Evolutionary conservation across 1,140 invertebrate species (phyloP), one percentile per base, ranked within the genome.

Genomic region (Chironomus striatipennis): DNA sequence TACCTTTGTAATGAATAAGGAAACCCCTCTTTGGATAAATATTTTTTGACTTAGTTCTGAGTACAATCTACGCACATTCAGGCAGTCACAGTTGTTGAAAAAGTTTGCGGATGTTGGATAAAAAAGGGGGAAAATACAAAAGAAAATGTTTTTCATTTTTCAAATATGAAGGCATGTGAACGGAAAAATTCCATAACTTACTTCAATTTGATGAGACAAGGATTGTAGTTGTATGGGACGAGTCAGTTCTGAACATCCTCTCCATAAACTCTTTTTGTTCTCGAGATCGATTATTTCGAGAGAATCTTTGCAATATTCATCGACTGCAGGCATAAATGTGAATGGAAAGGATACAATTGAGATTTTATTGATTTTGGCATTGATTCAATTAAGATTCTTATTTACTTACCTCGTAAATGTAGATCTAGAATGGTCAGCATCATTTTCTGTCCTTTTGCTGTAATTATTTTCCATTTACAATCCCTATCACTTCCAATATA

Each of bases 1-100:
- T 79, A 87, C 86, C 85, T 83, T 86, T 85, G 78, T 86, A 88
- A 80, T 86, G 83, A 75, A 86, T 79, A 9, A 87, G 78, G 74
- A 87, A 81, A 73, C 86, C 86, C 77, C 86, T 81, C 75, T 86
- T 86, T 2, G 86, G 85, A 74, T 83, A 87, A 17, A 84, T 80
- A 73, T 82, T 81, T 76, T 83, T 80, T 12, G 83, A 84, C 21
- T 78, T 82, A 0, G 83, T 82, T 75, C 82, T 81, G 8, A 88
- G 80, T 8, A 79, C 47, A 43, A 76, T 75, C 75, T 75, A 34
- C 24, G 24, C 24, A 34, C 24, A 34, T 34, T 34, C 24, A 34
- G 24, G 1, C 24, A 34, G 24, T 34, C 24, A 34, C 24, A 34
- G 1, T 34, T 34, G 24, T 34, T 34, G 24, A 34, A 34, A 34